Conservation (phyloP, 2,113 vertebrate genomes). For the Aepyceros melampus region DNA sequence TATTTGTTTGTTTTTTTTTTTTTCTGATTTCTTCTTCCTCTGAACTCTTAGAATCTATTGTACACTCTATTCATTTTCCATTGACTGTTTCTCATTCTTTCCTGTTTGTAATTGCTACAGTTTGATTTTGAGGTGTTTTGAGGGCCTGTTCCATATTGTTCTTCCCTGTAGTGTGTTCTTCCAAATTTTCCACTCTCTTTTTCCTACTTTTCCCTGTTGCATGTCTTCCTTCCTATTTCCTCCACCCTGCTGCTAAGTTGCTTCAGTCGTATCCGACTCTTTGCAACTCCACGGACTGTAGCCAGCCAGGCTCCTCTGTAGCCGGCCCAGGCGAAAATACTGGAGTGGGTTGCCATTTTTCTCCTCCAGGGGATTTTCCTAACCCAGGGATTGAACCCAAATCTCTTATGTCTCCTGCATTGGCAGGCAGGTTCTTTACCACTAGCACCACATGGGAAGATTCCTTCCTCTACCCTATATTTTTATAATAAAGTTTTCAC, state of each 20-base stretch:
- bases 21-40: neutral
- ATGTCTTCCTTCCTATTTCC: neutral
- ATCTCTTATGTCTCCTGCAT: neutral
- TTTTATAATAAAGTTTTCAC: neutral
- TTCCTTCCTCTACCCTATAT: neutral
- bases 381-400: neutral
- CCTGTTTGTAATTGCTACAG: neutral
- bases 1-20: neutral
- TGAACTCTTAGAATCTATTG: neutral
- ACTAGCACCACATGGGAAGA: neutral
- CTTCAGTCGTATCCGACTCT: neutral
- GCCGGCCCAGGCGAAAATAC: neutral
- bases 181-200: neutral
- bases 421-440: neutral
- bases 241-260: neutral
- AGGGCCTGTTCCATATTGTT: neutral
- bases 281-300: neutral
- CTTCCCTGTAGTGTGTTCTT: neutral
- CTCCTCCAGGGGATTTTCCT: neutral
- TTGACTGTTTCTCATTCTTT: neutral
- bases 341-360: neutral
- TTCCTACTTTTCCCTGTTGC: neutral
- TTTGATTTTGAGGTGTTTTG: slow-evolving; percentile 2
- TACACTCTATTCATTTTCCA: neutral
- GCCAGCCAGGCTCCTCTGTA: neutral